Evolutionary conservation across 2,797 vertebrate genomes (phyloP).

Genomic region (Acrocephalus scirpaceus): DNA sequence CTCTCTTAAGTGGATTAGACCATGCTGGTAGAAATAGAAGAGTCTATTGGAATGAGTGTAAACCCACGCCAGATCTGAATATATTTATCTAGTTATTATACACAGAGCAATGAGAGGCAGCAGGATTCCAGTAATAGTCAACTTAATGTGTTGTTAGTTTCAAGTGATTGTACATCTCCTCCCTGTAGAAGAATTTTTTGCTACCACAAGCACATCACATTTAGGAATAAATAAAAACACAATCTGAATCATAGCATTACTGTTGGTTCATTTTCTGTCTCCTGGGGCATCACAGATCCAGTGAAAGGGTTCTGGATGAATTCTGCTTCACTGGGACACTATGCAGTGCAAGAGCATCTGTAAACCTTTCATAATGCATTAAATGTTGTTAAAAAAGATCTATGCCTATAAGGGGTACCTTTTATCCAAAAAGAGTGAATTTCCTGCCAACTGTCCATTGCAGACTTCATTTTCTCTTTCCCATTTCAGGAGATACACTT

Average conservation of each 20-base stretch:
- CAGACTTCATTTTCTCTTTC: neutral
- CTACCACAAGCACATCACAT: neutral
- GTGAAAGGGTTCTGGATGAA: slow-evolving; percentile 3
- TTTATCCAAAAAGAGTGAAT: neutral
- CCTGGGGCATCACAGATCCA: neutral
- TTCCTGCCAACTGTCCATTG: neutral
- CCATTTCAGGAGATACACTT: neutral
- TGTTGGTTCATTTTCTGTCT: neutral
- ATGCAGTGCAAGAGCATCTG: neutral
- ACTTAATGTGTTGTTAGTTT: slow-evolving; percentile 21
- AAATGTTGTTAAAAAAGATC: neutral
- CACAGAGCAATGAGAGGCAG: slow-evolving; percentile 7
- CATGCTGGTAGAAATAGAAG: neutral
- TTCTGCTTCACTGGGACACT: neutral
- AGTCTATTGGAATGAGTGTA: neutral
- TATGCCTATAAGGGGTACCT: neutral
- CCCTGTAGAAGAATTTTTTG: slow-evolving; percentile 1
- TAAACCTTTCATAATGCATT: neutral
- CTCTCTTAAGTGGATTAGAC: slow-evolving; percentile 39
- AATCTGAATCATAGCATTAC: neutral
- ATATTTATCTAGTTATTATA: slow-evolving; percentile 19
- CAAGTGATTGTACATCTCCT: neutral
- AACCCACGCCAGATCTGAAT: neutral
- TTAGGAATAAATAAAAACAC: slow-evolving; percentile 47
- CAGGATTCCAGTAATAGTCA: slow-evolving; percentile 29